Conservation (phyloP, 92 coral and sea anemone species). For the Zoanthus gigantus region DNA sequence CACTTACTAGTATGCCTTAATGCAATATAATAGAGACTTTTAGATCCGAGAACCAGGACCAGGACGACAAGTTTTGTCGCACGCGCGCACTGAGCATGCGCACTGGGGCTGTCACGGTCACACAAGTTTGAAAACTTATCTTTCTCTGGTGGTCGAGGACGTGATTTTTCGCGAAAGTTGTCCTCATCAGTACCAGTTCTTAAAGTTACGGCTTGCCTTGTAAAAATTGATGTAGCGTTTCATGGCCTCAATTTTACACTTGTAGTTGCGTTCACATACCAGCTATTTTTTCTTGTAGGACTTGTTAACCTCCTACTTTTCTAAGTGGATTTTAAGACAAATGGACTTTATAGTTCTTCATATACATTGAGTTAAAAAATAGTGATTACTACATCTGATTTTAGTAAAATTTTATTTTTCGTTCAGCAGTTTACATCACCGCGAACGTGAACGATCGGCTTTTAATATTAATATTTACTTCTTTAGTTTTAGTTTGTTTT, state of each 20-base stretch:
- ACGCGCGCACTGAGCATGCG: not conserved
- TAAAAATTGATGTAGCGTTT: slow-evolving; percentile 7
- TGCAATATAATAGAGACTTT: not conserved
- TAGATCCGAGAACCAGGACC: too few species aligned
- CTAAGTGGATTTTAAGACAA: not conserved
- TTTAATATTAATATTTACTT: not conserved
- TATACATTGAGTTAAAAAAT: slow-evolving; percentile 7
- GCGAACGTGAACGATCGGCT: not conserved
- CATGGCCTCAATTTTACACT: not conserved
- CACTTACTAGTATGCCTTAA: not conserved
- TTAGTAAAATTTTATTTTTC: not conserved
- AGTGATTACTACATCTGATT: not conserved
- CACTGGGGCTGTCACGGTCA: slow-evolving; percentile 14
- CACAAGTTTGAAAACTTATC: slow-evolving; percentile 5
- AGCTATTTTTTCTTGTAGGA: not conserved
- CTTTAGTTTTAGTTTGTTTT: not conserved
- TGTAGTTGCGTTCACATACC: not conserved
- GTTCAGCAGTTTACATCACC: slow-evolving; percentile 15
- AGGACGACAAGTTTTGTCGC: slow-evolving; percentile 3
- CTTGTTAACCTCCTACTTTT: not conserved
- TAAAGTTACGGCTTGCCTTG: not conserved
- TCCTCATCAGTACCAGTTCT: slow-evolving; percentile 14
- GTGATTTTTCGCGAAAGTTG: not conserved
- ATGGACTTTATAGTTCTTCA: slow-evolving; percentile 9
- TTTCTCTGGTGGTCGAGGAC: not conserved